These are phyloP conservation scores for Polylopha cassiicola DNA, from an alignment of 2,888 invertebrate genomes.

Conservation along the genomic window DNA sequence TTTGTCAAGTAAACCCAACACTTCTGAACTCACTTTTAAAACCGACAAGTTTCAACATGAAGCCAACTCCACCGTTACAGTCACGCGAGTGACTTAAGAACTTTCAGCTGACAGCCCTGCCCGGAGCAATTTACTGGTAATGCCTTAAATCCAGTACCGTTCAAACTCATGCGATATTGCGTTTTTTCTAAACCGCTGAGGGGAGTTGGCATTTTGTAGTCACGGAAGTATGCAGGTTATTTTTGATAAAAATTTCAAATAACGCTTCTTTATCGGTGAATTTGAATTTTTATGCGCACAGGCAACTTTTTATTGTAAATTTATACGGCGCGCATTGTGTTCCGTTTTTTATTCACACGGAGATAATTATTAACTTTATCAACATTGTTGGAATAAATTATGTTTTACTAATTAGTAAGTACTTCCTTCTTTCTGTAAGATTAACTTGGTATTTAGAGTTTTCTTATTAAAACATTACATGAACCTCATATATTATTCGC, in stretches of 20 bases:
- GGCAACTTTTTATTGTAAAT: neutral
- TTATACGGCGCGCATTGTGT: too few relatives aligned
- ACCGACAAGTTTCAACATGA: conserved; percentile 16
- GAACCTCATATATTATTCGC: conserved; percentile 14
- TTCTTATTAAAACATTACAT: conserved; percentile 11
- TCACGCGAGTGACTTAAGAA: conserved; percentile 37
- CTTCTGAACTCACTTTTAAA: conserved; percentile 13
- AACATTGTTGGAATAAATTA: neutral
- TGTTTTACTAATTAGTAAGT: neutral
- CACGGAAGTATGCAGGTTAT: conserved; percentile 17
- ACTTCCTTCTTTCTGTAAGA: too few relatives aligned
- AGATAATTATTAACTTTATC: too few relatives aligned
- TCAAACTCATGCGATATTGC: conserved; percentile 72
- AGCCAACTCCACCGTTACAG: conserved; percentile 21
- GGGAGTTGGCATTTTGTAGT: conserved; percentile 13
- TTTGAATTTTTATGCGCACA: conserved; percentile 10
- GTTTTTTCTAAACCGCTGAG: conserved; percentile 49
- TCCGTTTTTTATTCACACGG: too few relatives aligned
- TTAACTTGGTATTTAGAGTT: conserved; percentile 4
- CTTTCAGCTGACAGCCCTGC: conserved; percentile 52
- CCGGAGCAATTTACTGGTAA: conserved; percentile 59
- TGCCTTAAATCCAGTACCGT: conserved; percentile 72
- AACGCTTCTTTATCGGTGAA: conserved; percentile 8
- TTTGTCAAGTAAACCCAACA: conserved; percentile 11
- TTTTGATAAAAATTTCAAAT: conserved; percentile 19